A percentile compares a stretch with the other conserved stretches of the same genome.
Conservation (phyloP, 2,797 vertebrate species). For the Octomys mimax region DNA sequence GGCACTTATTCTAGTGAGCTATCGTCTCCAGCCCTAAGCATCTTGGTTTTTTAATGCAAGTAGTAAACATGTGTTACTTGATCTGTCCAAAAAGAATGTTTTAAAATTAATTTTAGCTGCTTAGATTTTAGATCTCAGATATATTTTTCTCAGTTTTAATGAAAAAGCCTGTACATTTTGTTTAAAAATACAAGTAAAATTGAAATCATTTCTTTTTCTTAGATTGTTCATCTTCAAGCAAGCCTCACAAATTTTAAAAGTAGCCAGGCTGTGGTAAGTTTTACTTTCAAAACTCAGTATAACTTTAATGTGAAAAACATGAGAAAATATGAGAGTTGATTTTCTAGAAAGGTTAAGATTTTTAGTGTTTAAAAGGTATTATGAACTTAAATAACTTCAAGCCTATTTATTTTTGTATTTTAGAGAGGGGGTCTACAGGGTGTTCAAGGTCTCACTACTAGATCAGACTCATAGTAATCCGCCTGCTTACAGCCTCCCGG, state of each 20-base stretch:
- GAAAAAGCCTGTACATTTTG: background rate
- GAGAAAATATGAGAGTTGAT: background rate
- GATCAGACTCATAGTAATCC: no score
- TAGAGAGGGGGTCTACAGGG: no score
- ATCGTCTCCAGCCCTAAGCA: no score
- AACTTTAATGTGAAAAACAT: slow-evolving; percentile 30
- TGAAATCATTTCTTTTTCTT: slow-evolving; percentile 68
- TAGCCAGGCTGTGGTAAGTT: slow-evolving; percentile 92
- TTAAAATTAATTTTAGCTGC: slow-evolving; percentile 29
- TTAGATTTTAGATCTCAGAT: slow-evolving; percentile 1
- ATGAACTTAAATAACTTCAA: slow-evolving; percentile 61
- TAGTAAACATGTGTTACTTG: background rate
- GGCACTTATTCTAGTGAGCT: no score
- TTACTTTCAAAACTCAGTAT: slow-evolving; percentile 29
- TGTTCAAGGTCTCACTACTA: no score
- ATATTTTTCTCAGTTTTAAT: slow-evolving; percentile 58
- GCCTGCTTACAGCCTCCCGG: no score
- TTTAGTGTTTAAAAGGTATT: slow-evolving; percentile 56
- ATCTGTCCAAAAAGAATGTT: slow-evolving; percentile 43
- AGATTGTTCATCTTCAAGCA: slow-evolving; percentile 95
- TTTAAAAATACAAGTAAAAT: slow-evolving; percentile 63
- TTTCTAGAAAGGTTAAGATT: background rate
- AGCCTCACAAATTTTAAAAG: slow-evolving; percentile 91
- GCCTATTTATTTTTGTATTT: background rate
- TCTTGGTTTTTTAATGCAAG: slow-evolving; percentile 1